Percentiles rank a stretch among this genome's conserved stretches.
Conservation (phyloP, 2,888 invertebrate genomes). For the Drosophila longiperda region DNA sequence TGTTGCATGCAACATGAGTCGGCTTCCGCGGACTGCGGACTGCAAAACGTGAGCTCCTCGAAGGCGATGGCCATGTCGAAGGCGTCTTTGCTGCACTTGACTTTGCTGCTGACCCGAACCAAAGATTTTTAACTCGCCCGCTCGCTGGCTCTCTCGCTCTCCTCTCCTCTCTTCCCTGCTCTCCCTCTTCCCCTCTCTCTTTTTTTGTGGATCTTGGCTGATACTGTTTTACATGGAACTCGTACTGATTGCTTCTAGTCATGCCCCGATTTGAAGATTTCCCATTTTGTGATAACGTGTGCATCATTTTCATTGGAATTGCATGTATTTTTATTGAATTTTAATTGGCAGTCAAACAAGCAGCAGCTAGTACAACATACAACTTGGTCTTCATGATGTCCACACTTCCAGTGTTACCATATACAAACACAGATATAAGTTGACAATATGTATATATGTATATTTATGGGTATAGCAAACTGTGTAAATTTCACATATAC, state of each 20-base stretch:
- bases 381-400: slow-evolving; percentile 3
- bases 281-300: slow-evolving; percentile 69
- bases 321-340: slow-evolving; percentile 79
- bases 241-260: slow-evolving; percentile 84
- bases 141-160: slow-evolving; percentile 12
- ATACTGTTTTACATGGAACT: slow-evolving; percentile 84
- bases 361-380: slow-evolving; percentile 45
- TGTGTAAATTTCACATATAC: not conserved
- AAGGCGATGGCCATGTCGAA: slow-evolving; percentile 11
- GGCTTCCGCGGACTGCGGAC: slow-evolving; percentile 43
- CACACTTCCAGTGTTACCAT: not conserved
- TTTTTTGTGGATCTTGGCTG: slow-evolving; percentile 47
- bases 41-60: slow-evolving; percentile 53
- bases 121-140: slow-evolving; percentile 58
- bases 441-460: not conserved
- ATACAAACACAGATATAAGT: not conserved
- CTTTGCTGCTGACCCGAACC: slow-evolving; percentile 73
- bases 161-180: not conserved
- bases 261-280: slow-evolving; percentile 82
- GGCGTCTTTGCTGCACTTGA: slow-evolving; percentile 69
- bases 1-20: slow-evolving; percentile 69
- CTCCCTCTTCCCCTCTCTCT: not conserved
- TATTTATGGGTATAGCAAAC: not conserved
- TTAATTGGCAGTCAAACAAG: slow-evolving; percentile 75
- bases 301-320: slow-evolving; percentile 79